phyloP scores from a whole-genome alignment of 2,113 vertebrate genomes.

The Perca flavescens region DNA sequence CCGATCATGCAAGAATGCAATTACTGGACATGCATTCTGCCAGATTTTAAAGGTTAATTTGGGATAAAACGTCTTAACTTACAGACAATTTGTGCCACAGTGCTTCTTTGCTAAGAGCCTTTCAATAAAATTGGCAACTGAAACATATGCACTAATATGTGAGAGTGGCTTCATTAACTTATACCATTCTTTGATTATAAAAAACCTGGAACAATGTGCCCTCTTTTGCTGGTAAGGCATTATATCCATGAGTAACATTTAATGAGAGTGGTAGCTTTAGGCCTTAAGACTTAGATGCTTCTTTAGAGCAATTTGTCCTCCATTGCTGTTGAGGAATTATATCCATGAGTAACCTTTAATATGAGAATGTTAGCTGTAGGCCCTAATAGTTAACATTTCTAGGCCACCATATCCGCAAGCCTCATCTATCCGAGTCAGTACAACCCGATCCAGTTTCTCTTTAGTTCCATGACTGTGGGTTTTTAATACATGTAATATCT shows the following conservation, averaged over 20 bases:
- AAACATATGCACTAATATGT: constrained; percentile 26
- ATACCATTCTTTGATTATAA: constrained; percentile 38
- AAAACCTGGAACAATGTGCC: constrained; percentile 61
- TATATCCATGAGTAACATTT: constrained; percentile 67
- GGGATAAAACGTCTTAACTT: constrained; percentile 40
- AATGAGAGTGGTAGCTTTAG: constrained; percentile 65
- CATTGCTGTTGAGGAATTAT: constrained; percentile 63
- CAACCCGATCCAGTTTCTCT: constrained; percentile 56
- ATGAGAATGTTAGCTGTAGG: constrained; percentile 69
- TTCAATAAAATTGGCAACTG: constrained; percentile 36
- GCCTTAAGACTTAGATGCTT: constrained; percentile 62
- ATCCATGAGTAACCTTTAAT: constrained; percentile 75
- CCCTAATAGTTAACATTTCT: constrained; percentile 72
- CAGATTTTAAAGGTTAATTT: constrained; percentile 50
- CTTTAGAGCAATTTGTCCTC: constrained; percentile 70
- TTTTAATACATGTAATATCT: constrained; percentile 54
- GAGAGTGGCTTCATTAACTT: constrained; percentile 33
- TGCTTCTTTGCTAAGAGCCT: constrained; percentile 34
- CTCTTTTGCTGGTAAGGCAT: constrained; percentile 51
- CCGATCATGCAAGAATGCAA: constrained; percentile 62
- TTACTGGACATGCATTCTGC: constrained; percentile 48
- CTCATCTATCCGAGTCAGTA: constrained; percentile 57
- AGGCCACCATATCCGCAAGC: constrained; percentile 62
- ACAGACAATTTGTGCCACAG: constrained; percentile 24
- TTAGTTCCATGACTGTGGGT: constrained; percentile 60